Conservation (phyloP, 1,140 invertebrate genomes). For the Sinella curviseta region DNA sequence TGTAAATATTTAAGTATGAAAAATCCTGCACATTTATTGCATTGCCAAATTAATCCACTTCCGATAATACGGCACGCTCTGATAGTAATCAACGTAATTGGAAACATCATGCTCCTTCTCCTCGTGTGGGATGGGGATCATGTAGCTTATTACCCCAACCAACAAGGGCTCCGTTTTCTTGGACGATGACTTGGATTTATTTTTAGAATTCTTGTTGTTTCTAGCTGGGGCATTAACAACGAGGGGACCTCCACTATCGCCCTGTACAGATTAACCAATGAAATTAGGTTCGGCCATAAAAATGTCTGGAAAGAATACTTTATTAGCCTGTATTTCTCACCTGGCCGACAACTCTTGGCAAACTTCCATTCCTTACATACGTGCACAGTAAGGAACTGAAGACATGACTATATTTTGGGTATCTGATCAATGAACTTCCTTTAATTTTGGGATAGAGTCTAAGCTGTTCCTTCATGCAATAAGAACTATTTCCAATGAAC, state of each 20-base stretch:
- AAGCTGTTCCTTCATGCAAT: neutral
- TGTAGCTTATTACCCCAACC: slow-evolving; percentile 31
- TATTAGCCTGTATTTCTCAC: neutral
- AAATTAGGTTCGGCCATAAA: neutral
- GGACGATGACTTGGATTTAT: neutral
- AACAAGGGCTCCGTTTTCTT: slow-evolving; percentile 17
- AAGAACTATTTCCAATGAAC: slow-evolving; percentile 17
- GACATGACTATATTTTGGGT: slow-evolving; percentile 16
- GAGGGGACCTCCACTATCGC: slow-evolving; percentile 30
- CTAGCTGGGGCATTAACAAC: slow-evolving; percentile 9
- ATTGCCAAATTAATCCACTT: slow-evolving; percentile 31
- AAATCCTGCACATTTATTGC: too few species aligned
- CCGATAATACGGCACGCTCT: slow-evolving; percentile 14
- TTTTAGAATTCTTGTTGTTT: neutral
- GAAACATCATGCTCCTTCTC: neutral
- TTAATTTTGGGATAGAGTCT: neutral
- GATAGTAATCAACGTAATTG: slow-evolving; percentile 27
- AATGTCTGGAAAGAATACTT: neutral
- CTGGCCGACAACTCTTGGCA: neutral
- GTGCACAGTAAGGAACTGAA: slow-evolving; percentile 28
- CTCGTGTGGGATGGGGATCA: neutral
- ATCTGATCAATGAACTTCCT: neutral
- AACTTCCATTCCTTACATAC: neutral
- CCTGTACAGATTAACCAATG: slow-evolving; percentile 1
- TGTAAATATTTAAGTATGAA: too few species aligned